Percentiles rank a stretch among this genome's conserved stretches.
Evolutionary conservation across 1,140 invertebrate species (phyloP).

Genomic region (Chelonus insularis): DNA sequence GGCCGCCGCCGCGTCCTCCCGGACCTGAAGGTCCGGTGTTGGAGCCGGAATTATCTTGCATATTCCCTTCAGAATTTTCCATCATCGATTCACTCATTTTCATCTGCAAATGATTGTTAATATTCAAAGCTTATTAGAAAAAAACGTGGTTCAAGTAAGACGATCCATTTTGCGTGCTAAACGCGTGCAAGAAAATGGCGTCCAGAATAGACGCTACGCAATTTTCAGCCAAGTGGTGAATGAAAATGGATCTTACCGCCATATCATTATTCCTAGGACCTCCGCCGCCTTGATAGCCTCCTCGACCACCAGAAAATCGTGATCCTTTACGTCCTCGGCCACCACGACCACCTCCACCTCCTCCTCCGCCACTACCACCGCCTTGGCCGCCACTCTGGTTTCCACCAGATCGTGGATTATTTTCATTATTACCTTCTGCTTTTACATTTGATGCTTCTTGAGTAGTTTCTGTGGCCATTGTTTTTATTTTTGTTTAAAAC

Average conservation of each 20-base stretch:
- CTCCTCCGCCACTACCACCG: constrained; percentile 35
- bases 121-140: not conserved
- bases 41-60: constrained; percentile 29
- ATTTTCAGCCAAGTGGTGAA: not conserved
- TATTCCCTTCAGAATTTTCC: constrained; percentile 40
- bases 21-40: constrained; percentile 34
- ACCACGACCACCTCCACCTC: constrained; percentile 22
- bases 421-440: constrained; percentile 44
- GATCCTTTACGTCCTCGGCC: constrained; percentile 24
- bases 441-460: constrained; percentile 37
- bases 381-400: constrained; percentile 33
- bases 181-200: constrained; percentile 22
- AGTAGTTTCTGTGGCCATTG: constrained; percentile 45
- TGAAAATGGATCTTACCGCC: constrained; percentile 15
- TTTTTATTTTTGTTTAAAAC: not conserved
- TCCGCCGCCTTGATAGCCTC: not conserved
- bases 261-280: constrained; percentile 22
- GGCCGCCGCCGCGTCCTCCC: constrained; percentile 47
- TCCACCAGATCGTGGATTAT: constrained; percentile 32
- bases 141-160: not conserved
- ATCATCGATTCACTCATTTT: constrained; percentile 56
- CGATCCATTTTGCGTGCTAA: not conserved
- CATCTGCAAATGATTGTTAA: constrained; percentile 40
- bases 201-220: not conserved
- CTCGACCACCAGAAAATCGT: constrained; percentile 14